These are phyloP conservation scores for Euphonia xanthogaster DNA, from an alignment of 2,797 vertebrate species.

Conservation along the genomic window DNA sequence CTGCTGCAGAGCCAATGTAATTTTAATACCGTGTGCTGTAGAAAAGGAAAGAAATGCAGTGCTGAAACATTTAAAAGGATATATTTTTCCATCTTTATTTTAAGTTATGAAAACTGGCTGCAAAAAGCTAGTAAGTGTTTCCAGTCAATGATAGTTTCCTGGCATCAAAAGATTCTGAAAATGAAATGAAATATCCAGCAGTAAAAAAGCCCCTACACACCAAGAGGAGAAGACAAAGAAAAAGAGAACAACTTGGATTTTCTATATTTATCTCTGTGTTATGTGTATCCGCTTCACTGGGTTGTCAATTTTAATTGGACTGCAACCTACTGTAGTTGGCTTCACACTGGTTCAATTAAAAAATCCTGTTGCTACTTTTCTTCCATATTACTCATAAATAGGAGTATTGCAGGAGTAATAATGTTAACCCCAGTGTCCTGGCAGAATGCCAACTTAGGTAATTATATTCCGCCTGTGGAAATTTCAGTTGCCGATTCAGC, in stretches of 20 bases:
- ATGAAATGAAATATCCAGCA: conserved; percentile 50
- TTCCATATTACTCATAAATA: conserved; percentile 41
- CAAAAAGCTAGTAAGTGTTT: conserved; percentile 63
- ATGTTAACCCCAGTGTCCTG: conserved; percentile 50
- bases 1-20: conserved; percentile 59
- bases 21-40: conserved; percentile 50
- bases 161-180: conserved; percentile 61
- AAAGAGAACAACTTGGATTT: conserved; percentile 50
- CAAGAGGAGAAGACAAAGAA: conserved; percentile 19
- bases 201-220: neutral
- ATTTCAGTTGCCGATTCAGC: neutral
- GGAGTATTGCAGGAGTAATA: conserved; percentile 32
- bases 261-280: conserved; percentile 61
- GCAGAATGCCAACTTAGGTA: conserved; percentile 29
- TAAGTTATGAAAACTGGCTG: conserved; percentile 70
- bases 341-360: conserved; percentile 73
- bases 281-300: conserved; percentile 64
- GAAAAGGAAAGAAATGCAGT: conserved; percentile 47
- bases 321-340: conserved; percentile 63
- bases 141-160: conserved; percentile 69
- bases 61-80: conserved; percentile 52
- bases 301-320: conserved; percentile 79
- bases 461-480: conserved; percentile 15
- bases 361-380: conserved; percentile 69
- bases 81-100: conserved; percentile 66